phyloP scores from a whole-genome alignment of 2,888 invertebrate genomes.

The Metallyticus violacea region DNA sequence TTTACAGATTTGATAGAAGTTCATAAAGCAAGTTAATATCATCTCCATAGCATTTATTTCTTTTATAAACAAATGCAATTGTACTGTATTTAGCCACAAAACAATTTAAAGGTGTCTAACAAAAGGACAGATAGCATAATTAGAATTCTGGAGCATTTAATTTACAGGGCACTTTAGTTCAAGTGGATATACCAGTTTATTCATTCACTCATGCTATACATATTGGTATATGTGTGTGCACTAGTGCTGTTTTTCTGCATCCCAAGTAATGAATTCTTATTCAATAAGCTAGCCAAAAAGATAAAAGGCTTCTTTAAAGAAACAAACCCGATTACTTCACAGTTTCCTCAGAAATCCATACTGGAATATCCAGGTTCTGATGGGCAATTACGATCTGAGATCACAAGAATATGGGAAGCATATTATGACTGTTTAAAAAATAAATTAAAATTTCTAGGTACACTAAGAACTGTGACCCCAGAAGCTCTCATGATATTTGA shows the following conservation, averaged over 20 bases:
- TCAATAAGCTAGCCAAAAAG: background rate
- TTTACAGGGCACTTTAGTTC: too few species aligned
- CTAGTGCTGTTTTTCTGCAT: background rate
- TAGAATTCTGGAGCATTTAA: too few species aligned
- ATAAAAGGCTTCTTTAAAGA: background rate
- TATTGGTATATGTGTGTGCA: background rate
- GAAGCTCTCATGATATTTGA: conserved; percentile 47
- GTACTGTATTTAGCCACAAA: background rate
- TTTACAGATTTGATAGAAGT: too few species aligned
- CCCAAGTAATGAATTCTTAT: background rate
- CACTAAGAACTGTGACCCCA: conserved; percentile 44
- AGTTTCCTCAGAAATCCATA: background rate
- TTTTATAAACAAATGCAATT: background rate
- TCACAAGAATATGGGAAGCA: conserved; percentile 51
- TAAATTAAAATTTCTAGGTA: conserved; percentile 43
- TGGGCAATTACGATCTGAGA: conserved; percentile 41
- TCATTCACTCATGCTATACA: background rate
- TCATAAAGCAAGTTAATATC: background rate
- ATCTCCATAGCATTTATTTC: too few species aligned
- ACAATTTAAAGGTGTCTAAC: background rate
- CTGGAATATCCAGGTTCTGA: conserved; percentile 51
- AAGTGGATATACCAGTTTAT: too few species aligned
- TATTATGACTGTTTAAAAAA: conserved; percentile 54
- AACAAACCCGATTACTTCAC: background rate
- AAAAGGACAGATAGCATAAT: background rate